A percentile compares a stretch with the other conserved stretches of the same genome.
Evolutionary conservation across 2,113 vertebrate species (phyloP).

Genomic region (Oreochromis tanganicae): DNA sequence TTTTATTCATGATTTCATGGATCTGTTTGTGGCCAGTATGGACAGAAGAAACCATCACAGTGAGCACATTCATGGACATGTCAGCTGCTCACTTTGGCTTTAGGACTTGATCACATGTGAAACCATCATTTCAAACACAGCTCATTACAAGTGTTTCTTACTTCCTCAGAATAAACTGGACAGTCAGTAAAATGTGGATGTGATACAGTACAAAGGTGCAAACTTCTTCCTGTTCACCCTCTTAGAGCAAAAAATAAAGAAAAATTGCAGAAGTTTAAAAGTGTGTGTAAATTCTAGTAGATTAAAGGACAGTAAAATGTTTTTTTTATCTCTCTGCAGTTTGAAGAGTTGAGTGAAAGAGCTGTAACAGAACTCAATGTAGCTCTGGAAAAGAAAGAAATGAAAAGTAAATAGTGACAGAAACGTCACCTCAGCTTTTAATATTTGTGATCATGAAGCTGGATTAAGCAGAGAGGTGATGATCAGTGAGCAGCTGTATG

Average conservation of each 20-base stretch:
- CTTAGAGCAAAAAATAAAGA: background rate
- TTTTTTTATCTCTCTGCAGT: background rate
- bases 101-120: background rate
- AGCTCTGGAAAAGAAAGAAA: background rate
- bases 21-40: too few species aligned
- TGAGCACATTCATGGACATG: background rate
- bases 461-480: too few species aligned
- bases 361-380: background rate
- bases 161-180: too few species aligned
- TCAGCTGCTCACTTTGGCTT: background rate
- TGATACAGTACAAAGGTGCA: background rate
- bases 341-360: background rate
- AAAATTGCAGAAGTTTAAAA: background rate
- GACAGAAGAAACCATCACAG: background rate
- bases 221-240: background rate
- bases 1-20: too few species aligned
- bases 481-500: background rate
- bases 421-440: background rate
- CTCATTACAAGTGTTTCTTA: too few species aligned
- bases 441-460: background rate
- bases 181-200: background rate
- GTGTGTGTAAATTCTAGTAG: background rate
- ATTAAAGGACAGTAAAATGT: background rate
- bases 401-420: accelerated
- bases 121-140: accelerated